phyloP scores from a whole-genome alignment of 37 sponge, comb jelly and placozoan species.

The Oscarella lobularis region DNA sequence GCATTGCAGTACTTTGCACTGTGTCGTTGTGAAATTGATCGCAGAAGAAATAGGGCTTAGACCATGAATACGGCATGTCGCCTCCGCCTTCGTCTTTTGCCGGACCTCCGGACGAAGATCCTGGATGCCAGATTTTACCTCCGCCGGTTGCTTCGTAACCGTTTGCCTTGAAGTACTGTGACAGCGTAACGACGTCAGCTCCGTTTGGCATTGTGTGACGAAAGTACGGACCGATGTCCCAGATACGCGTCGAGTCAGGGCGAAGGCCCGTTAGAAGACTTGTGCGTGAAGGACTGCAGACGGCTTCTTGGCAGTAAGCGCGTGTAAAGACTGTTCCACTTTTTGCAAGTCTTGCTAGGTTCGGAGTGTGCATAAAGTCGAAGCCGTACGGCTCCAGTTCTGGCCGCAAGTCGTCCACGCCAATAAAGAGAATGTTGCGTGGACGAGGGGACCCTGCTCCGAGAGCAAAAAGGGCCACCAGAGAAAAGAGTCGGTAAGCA shows the following conservation, averaged over 20 bases:
- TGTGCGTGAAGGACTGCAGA: neutral
- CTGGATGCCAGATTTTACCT: neutral
- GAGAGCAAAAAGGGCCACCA: no score
- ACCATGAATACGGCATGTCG: constrained; percentile 2
- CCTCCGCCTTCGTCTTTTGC: neutral
- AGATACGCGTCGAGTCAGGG: neutral
- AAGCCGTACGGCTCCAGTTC: neutral
- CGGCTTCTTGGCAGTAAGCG: neutral
- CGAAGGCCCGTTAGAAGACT: neutral
- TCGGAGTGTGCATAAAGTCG: constrained; percentile 4
- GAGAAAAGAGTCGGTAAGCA: no score
- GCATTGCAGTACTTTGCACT: constrained; percentile 1
- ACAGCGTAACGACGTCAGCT: neutral
- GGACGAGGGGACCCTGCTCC: no score
- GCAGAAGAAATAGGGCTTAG: neutral
- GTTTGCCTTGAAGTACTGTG: neutral
- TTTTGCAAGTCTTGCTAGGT: neutral
- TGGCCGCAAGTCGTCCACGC: neutral
- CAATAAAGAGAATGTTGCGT: neutral
- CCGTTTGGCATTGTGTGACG: neutral
- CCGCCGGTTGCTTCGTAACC: neutral
- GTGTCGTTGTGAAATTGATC: neutral
- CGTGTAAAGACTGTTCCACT: neutral
- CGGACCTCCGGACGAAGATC: neutral
- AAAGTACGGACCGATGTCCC: neutral